These are phyloP conservation scores for Diabrotica undecimpunctata DNA, from an alignment of 1,140 invertebrate species.

Conservation along the genomic window DNA sequence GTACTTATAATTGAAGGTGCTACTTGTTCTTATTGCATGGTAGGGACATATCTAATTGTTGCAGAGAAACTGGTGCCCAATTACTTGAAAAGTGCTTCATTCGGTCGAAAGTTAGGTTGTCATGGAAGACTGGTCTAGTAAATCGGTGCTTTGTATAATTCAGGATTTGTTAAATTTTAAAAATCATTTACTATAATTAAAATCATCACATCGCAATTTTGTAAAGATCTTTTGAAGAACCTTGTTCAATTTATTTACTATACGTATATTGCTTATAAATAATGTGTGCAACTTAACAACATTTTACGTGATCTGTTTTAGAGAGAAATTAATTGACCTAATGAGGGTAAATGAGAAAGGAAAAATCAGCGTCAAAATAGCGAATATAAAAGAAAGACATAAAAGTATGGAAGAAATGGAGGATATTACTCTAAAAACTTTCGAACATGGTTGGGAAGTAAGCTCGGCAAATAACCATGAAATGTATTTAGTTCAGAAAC, in stretches of 20 bases:
- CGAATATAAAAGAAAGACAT: constrained; percentile 14
- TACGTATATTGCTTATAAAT: background rate
- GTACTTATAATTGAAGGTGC: too few relatives aligned
- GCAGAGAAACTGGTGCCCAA: too few relatives aligned
- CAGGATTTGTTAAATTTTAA: too few relatives aligned
- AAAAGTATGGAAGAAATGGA: constrained; percentile 13
- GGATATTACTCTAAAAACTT: constrained; percentile 10
- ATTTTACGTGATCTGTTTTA: background rate
- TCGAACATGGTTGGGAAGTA: background rate
- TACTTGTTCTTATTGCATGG: too few relatives aligned
- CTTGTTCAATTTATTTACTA: background rate
- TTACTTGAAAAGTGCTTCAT: too few relatives aligned
- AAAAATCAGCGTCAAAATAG: constrained; percentile 12
- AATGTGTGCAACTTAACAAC: background rate
- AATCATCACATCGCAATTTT: too few relatives aligned
- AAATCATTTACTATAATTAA: too few relatives aligned
- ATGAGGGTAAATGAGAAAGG: background rate
- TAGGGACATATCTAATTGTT: too few relatives aligned
- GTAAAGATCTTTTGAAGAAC: too few relatives aligned
- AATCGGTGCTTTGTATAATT: too few relatives aligned
- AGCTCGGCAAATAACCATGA: background rate
- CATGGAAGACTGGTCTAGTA: too few relatives aligned
- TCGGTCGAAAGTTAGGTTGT: too few relatives aligned
- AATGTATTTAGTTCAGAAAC: background rate
- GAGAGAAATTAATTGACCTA: background rate